phyloP scores from a whole-genome alignment of 2,888 invertebrate genomes.

The Diarsia rubi region DNA sequence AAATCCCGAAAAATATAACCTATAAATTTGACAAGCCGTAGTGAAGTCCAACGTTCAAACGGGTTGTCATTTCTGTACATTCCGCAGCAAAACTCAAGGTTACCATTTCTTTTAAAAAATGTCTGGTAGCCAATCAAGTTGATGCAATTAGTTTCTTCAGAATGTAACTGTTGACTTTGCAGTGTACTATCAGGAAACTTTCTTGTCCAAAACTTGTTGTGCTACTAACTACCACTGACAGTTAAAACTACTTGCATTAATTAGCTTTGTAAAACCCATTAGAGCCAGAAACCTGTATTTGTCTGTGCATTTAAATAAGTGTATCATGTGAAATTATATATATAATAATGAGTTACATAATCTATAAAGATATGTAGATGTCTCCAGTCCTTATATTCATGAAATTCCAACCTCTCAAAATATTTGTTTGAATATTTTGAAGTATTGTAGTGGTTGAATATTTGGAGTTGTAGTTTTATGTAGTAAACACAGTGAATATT shows the following conservation, averaged over 20 bases:
- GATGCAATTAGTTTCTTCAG: constrained; percentile 49
- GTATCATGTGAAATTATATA: constrained; percentile 7
- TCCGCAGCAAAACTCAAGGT: constrained; percentile 80
- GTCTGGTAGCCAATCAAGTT: constrained; percentile 38
- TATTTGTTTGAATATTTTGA: constrained; percentile 7
- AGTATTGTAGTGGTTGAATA: constrained; percentile 6
- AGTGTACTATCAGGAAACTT: constrained; percentile 34
- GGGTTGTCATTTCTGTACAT: constrained; percentile 79
- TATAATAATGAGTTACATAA: constrained; percentile 15
- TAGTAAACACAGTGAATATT: no score
- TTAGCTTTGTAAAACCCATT: constrained; percentile 36
- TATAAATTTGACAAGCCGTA: constrained; percentile 85
- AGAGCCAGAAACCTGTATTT: constrained; percentile 26
- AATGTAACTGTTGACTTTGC: constrained; percentile 28
- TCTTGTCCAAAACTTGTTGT: constrained; percentile 26
- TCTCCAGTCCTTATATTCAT: constrained; percentile 3
- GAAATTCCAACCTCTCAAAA: constrained; percentile 1
- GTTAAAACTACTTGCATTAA: constrained; percentile 20
- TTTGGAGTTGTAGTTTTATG: background rate
- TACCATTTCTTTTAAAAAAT: constrained; percentile 67
- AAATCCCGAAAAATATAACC: constrained; percentile 81
- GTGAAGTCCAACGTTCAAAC: constrained; percentile 86
- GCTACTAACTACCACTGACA: constrained; percentile 27
- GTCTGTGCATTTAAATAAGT: constrained; percentile 1
- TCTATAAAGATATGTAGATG: constrained; percentile 4